Evolutionary conservation across 2,888 invertebrate species (phyloP), one percentile per base, ranked within the genome.

Genomic region (Orchesella flavescens): DNA sequence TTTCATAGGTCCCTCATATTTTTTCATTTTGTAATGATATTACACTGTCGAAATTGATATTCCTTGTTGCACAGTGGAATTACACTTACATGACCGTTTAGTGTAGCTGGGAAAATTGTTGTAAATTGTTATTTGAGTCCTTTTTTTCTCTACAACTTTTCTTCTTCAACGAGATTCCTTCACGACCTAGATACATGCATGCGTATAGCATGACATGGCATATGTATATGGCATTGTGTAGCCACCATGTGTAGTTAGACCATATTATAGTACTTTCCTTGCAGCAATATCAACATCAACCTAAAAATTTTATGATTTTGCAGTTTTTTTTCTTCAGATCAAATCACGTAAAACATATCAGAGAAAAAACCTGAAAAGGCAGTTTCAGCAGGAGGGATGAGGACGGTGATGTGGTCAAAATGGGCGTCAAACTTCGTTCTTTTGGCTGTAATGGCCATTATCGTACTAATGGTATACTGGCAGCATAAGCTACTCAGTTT

Each of bases 341-440:
- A 55, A 76, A 63, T 65, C 69, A 24, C 24, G 21, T 63, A 61
- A 76, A 66, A 73, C 68, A 73, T 73, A 73, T 73, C 72, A 68
- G 74, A 57, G 72, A 59, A 71, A 55, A 34, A 63, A 59, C 59
- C 44, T 79, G 79, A 53, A 65, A 74, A 78, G 73, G 66, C 66
- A 72, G 5, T 79, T 77, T 72, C 49, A 43, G 83, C 66, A 73
- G 79, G 84, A 85, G 88, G 85, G 66, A 88, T 88, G 88, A 85
- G 86, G 87, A 87, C 86, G 76, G 86, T 87, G 75, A 88, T 88
- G 88, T 86, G 85, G 87, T 87, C 88, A 77, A 88, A 87, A 86
- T 88, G 87, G 87, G 87, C 86, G 75, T 87, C 86, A 69, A 87
- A 88, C 84, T 78, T 87, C 24, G 83, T 88, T 69, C 83, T 88